These are phyloP conservation scores for Gymnorhina tibicen DNA, from an alignment of 2,113 vertebrate species.

Conservation along the genomic window DNA sequence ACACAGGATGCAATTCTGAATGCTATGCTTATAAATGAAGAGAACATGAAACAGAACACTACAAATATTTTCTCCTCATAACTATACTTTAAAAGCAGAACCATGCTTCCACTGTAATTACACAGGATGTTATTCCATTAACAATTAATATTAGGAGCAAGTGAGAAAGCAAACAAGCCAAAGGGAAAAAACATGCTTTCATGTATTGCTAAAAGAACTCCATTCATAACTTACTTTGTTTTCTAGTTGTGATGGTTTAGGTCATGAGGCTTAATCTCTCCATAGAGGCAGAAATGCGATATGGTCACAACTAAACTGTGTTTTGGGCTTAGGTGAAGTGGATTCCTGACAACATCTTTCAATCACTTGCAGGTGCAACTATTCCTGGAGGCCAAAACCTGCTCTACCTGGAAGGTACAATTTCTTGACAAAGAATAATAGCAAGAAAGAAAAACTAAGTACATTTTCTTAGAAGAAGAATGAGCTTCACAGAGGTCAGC, in stretches of 20 bases:
- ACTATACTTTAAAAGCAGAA: not conserved
- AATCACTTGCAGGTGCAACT: constrained; percentile 42
- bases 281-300: constrained; percentile 38
- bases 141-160: not conserved
- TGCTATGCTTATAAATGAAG: not conserved
- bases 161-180: not conserved
- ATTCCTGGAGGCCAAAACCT: constrained; percentile 50
- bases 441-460: constrained; percentile 43
- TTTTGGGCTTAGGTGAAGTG: constrained; percentile 10
- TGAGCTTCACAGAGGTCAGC: not conserved
- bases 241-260: too few relatives aligned
- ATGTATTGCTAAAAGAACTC: not conserved
- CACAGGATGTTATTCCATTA: not conserved
- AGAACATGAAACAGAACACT: not conserved
- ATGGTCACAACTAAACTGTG: constrained; percentile 25
- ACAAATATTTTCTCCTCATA: not conserved
- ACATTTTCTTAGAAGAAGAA: constrained; percentile 35
- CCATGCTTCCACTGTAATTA: not conserved
- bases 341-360: constrained; percentile 52
- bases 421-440: constrained; percentile 56
- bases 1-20: not conserved
- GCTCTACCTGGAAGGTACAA: constrained; percentile 26
- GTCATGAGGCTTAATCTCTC: constrained; percentile 35
- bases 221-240: not conserved
- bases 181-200: not conserved